These are phyloP conservation scores for Agonum fuliginosum DNA, from an alignment of 2,888 invertebrate genomes.

Conservation along the genomic window DNA sequence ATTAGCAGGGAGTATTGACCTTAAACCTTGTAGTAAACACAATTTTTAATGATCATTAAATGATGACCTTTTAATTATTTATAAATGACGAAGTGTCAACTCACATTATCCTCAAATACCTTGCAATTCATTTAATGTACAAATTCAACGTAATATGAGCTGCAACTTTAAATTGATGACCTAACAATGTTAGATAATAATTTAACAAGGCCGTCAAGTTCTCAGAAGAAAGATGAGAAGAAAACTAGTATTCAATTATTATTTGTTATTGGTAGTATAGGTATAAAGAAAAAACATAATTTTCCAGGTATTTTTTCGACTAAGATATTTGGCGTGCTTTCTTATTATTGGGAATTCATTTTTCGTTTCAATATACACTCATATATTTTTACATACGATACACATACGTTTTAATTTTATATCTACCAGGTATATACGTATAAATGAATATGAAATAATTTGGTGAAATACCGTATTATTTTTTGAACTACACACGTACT, in stretches of 20 bases:
- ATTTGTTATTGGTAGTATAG: no score
- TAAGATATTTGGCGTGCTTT: no score
- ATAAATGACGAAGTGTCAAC: constrained; percentile 22
- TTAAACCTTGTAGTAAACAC: constrained; percentile 15
- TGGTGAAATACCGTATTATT: background rate
- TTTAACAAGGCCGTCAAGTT: background rate
- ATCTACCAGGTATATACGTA: no score
- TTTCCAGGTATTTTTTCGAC: no score
- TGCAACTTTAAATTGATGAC: constrained; percentile 12
- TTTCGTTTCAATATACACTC: no score
- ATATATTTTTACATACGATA: no score
- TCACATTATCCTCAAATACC: constrained; percentile 5
- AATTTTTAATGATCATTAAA: constrained; percentile 18
- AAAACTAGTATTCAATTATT: no score
- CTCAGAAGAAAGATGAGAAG: no score
- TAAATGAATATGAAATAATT: no score
- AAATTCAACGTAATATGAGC: constrained; percentile 7
- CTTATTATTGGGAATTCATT: no score
- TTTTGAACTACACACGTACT: background rate
- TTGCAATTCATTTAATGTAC: constrained; percentile 22
- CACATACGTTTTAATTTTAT: no score
- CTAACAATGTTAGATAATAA: background rate
- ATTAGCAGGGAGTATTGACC: constrained; percentile 4
- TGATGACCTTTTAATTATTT: constrained; percentile 35
- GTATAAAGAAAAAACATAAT: no score